Conservation (phyloP, 53 echinoderm and acorn worm genomes). For the Henricia sp. region DNA sequence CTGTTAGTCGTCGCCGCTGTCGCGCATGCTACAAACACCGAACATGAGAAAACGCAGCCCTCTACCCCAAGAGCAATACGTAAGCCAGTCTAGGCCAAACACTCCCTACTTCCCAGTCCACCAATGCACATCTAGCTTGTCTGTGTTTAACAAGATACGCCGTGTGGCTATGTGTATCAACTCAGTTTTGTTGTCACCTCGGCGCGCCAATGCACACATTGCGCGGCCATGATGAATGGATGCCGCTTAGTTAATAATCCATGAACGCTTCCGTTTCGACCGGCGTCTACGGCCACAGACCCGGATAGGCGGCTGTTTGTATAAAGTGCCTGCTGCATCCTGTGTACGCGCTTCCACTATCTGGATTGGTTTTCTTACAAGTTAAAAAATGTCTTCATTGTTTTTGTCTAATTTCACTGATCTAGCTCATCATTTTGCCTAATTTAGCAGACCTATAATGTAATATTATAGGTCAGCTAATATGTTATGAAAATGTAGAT, state of each 20-base stretch:
- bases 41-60: too few relatives aligned
- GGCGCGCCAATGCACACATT: constrained; percentile 13
- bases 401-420: too few relatives aligned
- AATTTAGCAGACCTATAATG: too few relatives aligned
- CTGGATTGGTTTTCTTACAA: too few relatives aligned
- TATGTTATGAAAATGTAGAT: too few relatives aligned
- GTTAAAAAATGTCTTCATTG: too few relatives aligned
- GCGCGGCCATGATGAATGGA: constrained; percentile 46
- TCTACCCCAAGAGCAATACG: too few relatives aligned
- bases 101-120: not conserved
- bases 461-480: too few relatives aligned
- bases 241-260: constrained; percentile 54
- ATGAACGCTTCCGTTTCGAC: constrained; percentile 57
- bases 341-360: too few relatives aligned
- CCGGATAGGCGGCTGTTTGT: constrained; percentile 16
- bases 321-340: constrained; percentile 37
- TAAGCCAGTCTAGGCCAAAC: too few relatives aligned
- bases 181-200: constrained; percentile 48
- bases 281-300: constrained; percentile 13
- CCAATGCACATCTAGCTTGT: not conserved
- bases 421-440: too few relatives aligned
- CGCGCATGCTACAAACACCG: not conserved
- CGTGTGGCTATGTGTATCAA: not conserved
- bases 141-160: constrained; percentile 28
- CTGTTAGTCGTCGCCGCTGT: too few relatives aligned